phyloP scores from a whole-genome alignment of 2,113 vertebrate species.

The Serinus canaria region DNA sequence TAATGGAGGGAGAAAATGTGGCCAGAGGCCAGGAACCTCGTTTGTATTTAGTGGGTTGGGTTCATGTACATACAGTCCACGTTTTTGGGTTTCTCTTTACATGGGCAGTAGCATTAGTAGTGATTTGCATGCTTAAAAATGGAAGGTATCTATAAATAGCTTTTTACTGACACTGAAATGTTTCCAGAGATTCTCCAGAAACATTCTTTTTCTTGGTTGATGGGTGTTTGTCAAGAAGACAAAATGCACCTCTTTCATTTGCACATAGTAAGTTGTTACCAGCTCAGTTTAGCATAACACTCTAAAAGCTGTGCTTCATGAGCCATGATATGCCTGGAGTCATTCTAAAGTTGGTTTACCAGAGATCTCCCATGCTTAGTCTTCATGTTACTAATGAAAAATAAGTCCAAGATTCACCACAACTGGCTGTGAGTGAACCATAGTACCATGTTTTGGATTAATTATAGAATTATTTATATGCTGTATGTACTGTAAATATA shows the following conservation, averaged over 20 bases:
- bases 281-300: neutral
- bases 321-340: neutral
- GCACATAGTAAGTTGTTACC: neutral
- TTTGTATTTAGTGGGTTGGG: neutral
- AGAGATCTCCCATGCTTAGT: neutral
- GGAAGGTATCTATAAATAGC: neutral
- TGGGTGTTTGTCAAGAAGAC: neutral
- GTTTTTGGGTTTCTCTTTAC: neutral
- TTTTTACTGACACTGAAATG: neutral
- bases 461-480: slow-evolving; percentile 61
- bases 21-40: neutral
- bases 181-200: neutral
- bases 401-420: neutral
- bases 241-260: neutral
- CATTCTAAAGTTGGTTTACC: neutral
- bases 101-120: neutral
- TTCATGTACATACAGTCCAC: neutral
- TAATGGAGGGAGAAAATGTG: neutral
- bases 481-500: slow-evolving; percentile 74
- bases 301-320: neutral
- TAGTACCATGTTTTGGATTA: neutral
- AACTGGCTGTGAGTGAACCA: neutral
- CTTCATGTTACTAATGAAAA: neutral
- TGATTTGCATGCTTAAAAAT: neutral
- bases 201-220: neutral